phyloP scores from a whole-genome alignment of 2,888 invertebrate species.

The Pristionchus japonicus region DNA sequence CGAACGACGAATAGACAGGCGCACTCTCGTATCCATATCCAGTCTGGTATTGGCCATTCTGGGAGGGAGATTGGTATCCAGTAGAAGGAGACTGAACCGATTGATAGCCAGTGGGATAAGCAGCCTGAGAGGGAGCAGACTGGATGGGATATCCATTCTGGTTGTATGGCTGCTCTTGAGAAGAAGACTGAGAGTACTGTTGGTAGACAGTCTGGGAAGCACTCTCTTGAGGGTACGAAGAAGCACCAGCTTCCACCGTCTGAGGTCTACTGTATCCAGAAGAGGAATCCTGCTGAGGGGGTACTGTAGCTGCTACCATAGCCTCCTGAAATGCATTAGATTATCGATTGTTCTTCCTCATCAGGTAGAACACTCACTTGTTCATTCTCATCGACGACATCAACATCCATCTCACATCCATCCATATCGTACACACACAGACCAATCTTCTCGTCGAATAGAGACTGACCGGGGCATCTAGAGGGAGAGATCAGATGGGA shows the following conservation, averaged over 20 bases:
- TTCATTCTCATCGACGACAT: neutral
- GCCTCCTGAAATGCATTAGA: neutral
- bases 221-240: neutral
- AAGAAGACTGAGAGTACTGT: neutral
- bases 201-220: neutral
- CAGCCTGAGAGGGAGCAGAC: neutral
- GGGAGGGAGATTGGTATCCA: neutral
- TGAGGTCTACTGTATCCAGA: neutral
- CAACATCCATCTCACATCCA: slow-evolving; percentile 52
- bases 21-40: neutral
- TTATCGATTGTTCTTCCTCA: neutral
- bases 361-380: neutral
- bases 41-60: neutral
- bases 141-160: neutral
- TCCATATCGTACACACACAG: slow-evolving; percentile 59
- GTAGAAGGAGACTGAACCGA: neutral
- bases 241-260: neutral
- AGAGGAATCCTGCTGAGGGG: neutral
- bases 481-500: too few relatives aligned
- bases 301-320: neutral
- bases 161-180: neutral
- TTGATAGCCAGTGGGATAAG: neutral
- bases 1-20: neutral
- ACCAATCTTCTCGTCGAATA: slow-evolving; percentile 55
- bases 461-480: slow-evolving; percentile 59